phyloP scores from a whole-genome alignment of 2,113 vertebrate genomes.

The Podarcis raffonei region DNA sequence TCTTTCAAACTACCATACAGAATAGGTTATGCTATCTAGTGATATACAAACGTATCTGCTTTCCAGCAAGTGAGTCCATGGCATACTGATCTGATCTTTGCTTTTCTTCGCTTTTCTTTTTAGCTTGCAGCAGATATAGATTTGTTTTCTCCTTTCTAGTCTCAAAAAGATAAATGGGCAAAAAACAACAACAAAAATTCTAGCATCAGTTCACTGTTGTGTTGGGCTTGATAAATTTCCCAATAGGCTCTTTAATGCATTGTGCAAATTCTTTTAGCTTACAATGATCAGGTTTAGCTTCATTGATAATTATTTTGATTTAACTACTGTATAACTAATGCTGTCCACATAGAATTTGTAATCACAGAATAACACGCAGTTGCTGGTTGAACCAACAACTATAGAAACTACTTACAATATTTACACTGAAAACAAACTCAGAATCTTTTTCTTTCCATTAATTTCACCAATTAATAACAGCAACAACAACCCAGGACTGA shows the following conservation, averaged over 20 bases:
- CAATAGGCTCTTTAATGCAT: neutral
- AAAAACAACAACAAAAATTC: neutral
- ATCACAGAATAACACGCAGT: neutral
- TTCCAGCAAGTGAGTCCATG: conserved; percentile 25
- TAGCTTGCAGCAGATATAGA: neutral
- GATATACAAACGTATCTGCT: conserved; percentile 20
- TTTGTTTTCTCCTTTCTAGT: conserved; percentile 2
- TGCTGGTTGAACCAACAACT: neutral
- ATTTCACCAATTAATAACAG: neutral
- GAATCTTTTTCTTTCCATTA: neutral
- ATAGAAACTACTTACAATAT: neutral
- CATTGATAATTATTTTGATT: neutral
- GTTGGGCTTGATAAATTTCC: neutral
- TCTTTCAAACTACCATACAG: neutral
- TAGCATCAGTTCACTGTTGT: neutral
- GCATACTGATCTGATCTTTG: conserved; percentile 26
- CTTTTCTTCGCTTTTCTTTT: conserved; percentile 30
- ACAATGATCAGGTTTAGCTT: neutral
- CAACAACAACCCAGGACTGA: neutral
- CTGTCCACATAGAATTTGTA: neutral
- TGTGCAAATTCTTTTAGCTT: neutral
- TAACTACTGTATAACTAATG: neutral
- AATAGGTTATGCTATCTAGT: neutral
- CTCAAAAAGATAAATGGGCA: conserved; percentile 5
- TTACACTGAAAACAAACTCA: neutral